Evolutionary conservation across 1,140 invertebrate genomes (phyloP), one percentile per base, ranked within the genome.

Genomic region (Bacillus rossius): DNA sequence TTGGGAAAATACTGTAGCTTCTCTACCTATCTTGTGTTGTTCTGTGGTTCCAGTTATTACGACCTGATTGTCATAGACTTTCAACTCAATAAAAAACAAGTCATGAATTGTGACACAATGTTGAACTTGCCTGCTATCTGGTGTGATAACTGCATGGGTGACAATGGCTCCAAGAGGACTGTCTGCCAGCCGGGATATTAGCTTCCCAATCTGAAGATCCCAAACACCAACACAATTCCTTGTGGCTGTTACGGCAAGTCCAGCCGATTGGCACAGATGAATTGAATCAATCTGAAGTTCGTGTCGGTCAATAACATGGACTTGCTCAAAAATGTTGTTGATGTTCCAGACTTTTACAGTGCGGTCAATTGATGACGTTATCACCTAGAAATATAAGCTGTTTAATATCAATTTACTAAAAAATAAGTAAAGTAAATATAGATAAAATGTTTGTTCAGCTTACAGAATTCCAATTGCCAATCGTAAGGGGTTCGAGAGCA

Each of bases 331-430:
- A 66, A 99, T 98, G 70, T 99, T 98, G 70, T 98, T 96, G 58
- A 99, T 96, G 73, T 98, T 99, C 96, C 96, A 99, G 0, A 99
- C 94, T 80, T 99, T 98, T 1, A 99, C 95, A 1, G 94, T 95
- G 60, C 95, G 83, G 75, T 99, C 96, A 51, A 99, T 96, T 0
- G 95, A 98, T 0, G 96, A 97, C 0, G 96, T 96, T 29, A 98
- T 91, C 26, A 96, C 88, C 68, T 89, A n/a, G 59, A 42, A 64
- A 61, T 45, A 54, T 8, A 47, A 3, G 29, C 10, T n/a, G 55
- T 38, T 26, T 52, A 62, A 50, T 38, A 10, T 38, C 53, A 42
- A 3, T 7, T 19, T 42, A 26, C n/a, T n/a, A n/a, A n/a, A n/a
- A n/a, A n/a, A n/a, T n/a, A n/a, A n/a, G n/a, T n/a, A n/a, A n/a